Percentiles rank a stretch among this genome's conserved stretches.
phyloP scores from a whole-genome alignment of 2,113 vertebrate genomes.

The Pteropus alecto region DNA sequence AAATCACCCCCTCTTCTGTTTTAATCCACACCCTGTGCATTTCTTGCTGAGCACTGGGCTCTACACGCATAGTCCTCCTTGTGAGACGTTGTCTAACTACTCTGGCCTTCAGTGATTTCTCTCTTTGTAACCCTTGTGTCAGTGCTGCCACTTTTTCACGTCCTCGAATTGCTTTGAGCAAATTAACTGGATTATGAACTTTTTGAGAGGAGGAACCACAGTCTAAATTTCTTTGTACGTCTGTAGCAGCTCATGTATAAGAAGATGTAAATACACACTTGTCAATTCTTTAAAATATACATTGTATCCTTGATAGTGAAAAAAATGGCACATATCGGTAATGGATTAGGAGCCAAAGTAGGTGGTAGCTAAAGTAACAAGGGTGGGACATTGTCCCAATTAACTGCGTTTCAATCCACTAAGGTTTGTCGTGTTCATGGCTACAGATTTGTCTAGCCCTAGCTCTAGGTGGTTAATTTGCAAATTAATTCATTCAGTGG shows the following conservation, averaged over 20 bases:
- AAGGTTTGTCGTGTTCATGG: neutral
- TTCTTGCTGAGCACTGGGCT: neutral
- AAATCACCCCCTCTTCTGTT: neutral
- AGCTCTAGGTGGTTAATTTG: neutral
- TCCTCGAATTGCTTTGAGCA: neutral
- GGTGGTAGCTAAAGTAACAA: neutral
- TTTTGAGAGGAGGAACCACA: neutral
- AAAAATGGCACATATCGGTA: neutral
- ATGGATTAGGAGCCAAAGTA: neutral
- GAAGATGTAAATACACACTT: neutral
- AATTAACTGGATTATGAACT: neutral
- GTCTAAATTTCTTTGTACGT: neutral
- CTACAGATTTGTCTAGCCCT: neutral
- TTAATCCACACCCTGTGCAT: neutral
- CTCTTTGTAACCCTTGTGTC: neutral
- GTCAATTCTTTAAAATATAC: neutral
- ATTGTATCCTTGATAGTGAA: neutral
- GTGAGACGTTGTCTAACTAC: neutral
- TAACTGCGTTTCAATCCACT: neutral
- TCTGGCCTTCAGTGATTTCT: neutral
- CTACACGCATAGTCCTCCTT: fast-evolving
- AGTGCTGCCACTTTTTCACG: neutral
- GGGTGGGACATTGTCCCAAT: neutral
- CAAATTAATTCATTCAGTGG: neutral
- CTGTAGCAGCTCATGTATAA: neutral